A percentile compares a stretch with the other conserved stretches of the same genome.
phyloP scores from a whole-genome alignment of 2,888 invertebrate genomes.

The Prostheceraeus crozeri region DNA sequence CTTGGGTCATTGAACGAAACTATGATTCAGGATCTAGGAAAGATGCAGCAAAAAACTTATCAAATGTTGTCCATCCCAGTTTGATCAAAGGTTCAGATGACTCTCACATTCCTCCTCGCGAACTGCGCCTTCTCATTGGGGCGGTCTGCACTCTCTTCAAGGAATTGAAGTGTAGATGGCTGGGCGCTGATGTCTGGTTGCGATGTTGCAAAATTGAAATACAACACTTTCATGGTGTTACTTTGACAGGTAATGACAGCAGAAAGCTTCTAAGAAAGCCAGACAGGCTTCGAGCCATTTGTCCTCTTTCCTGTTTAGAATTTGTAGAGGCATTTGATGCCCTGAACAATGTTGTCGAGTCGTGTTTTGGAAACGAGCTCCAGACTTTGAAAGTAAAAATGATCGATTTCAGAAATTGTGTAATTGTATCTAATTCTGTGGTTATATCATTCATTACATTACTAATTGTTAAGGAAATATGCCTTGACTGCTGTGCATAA shows the following conservation, averaged over 20 bases:
- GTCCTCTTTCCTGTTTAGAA: slow-evolving; percentile 24
- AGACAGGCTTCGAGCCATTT: slow-evolving; percentile 14
- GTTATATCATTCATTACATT: too few species aligned
- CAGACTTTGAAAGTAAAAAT: too few species aligned
- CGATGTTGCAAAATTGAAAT: slow-evolving; percentile 26
- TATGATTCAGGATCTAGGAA: slow-evolving; percentile 18
- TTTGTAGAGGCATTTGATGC: too few species aligned
- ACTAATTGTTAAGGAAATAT: too few species aligned
- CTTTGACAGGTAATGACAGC: slow-evolving; percentile 28
- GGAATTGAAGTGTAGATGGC: slow-evolving; percentile 25
- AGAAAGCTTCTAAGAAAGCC: slow-evolving; percentile 13
- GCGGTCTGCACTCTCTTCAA: slow-evolving; percentile 3
- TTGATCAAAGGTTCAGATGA: slow-evolving; percentile 16
- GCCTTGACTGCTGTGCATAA: too few species aligned
- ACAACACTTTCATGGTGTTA: slow-evolving; percentile 21
- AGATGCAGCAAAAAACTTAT: slow-evolving; percentile 22
- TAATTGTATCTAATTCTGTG: too few species aligned
- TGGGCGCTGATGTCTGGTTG: slow-evolving; percentile 22
- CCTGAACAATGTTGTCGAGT: too few species aligned
- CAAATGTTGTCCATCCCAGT: slow-evolving; percentile 15
- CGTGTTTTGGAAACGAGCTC: too few species aligned
- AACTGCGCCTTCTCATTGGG: slow-evolving; percentile 20
- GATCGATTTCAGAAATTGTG: too few species aligned
- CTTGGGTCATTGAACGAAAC: slow-evolving; percentile 19
- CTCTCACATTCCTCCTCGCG: slow-evolving; percentile 4